Percentiles rank a stretch among this genome's conserved stretches.
phyloP scores from a whole-genome alignment of 2,888 invertebrate genomes.

The Heteromurus nitidus region DNA sequence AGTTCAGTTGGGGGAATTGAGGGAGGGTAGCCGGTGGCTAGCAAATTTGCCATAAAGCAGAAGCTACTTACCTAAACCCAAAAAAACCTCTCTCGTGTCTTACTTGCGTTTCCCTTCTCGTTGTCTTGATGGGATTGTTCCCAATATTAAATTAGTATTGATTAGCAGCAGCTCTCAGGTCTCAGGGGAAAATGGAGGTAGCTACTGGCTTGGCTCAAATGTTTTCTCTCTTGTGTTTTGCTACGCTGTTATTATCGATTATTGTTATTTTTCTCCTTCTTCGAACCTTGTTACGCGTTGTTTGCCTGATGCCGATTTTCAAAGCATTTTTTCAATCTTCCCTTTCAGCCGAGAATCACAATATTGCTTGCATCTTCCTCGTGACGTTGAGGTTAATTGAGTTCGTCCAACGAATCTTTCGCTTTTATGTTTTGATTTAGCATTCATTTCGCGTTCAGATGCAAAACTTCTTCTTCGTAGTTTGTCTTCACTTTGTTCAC shows the following conservation, averaged over 20 bases:
- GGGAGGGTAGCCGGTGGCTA: constrained; percentile 3
- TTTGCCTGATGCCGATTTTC: not conserved
- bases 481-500: not conserved
- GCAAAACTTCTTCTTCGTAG: not conserved
- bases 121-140: constrained; percentile 29
- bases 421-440: not conserved
- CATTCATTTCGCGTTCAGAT: constrained; percentile 17
- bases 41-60: too few species aligned
- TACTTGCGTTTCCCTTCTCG: constrained; percentile 5
- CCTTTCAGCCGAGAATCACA: not conserved
- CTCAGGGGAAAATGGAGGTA: not conserved
- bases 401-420: constrained; percentile 42
- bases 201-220: not conserved
- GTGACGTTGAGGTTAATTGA: constrained; percentile 55
- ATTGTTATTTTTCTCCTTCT: constrained; percentile 22
- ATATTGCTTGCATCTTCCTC: constrained; percentile 22
- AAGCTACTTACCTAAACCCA: too few species aligned
- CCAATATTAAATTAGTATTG: constrained; percentile 52
- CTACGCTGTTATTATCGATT: constrained; percentile 37
- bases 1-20: too few species aligned
- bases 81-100: too few species aligned
- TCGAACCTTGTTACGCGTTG: not conserved
- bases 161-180: constrained; percentile 24
- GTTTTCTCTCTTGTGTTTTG: constrained; percentile 20
- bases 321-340: not conserved